Evolutionary conservation across 2,888 invertebrate species (phyloP).

Genomic region (Meiosimyza platycephala): DNA sequence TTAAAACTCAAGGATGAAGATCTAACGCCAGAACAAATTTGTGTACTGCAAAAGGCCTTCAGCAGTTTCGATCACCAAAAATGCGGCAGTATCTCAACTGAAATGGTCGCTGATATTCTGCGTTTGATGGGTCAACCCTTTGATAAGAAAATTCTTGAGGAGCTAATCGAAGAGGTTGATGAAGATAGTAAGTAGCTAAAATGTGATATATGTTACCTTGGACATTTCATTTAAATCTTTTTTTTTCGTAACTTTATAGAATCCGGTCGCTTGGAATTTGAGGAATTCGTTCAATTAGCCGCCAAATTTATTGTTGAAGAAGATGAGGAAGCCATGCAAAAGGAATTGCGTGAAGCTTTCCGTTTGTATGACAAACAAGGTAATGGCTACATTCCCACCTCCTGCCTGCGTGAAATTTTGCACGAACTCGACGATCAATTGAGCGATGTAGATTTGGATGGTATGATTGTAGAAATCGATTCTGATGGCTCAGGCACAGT

Average conservation of each 20-base stretch:
- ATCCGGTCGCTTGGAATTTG: slow-evolving; percentile 95
- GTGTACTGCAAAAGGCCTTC: slow-evolving; percentile 94
- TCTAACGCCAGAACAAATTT: slow-evolving; percentile 91
- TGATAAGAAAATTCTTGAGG: slow-evolving; percentile 94
- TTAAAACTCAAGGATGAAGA: slow-evolving; percentile 77
- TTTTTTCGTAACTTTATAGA: slow-evolving; percentile 71
- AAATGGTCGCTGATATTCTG: slow-evolving; percentile 94
- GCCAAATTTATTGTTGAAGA: slow-evolving; percentile 98
- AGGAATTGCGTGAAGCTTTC: slow-evolving; percentile 98
- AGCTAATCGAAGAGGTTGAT: slow-evolving; percentile 97
- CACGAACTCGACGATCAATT: slow-evolving; percentile 95
- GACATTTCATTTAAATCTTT: background rate
- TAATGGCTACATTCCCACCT: slow-evolving; percentile 94
- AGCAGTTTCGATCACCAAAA: slow-evolving; percentile 96
- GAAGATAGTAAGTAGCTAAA: slow-evolving; percentile 83
- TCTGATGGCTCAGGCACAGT: slow-evolving; percentile 98
- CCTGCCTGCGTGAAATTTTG: slow-evolving; percentile 92
- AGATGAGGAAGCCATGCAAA: slow-evolving; percentile 97
- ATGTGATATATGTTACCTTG: background rate
- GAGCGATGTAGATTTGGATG: slow-evolving; percentile 92
- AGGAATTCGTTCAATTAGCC: slow-evolving; percentile 94
- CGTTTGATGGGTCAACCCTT: slow-evolving; percentile 97
- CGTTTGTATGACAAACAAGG: slow-evolving; percentile 99
- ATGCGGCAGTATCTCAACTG: slow-evolving; percentile 93
- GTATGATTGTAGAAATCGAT: slow-evolving; percentile 98